These are phyloP conservation scores for human (Homo sapiens) DNA, from an alignment of 2,113 vertebrate genomes.

Conservation along the genomic window DNA sequence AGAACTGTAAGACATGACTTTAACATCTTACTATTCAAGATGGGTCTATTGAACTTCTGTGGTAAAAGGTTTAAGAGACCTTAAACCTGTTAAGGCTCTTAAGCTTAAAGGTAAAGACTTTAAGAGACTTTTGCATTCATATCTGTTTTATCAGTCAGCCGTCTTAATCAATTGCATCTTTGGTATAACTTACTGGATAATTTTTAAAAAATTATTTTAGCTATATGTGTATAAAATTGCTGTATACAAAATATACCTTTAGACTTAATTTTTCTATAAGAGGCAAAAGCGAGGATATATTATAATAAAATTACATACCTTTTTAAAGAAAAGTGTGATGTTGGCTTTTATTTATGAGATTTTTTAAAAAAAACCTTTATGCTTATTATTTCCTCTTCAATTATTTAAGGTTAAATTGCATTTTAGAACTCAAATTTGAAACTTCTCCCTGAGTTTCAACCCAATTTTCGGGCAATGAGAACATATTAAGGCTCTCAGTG, in stretches of 20 bases:
- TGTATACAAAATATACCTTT: background rate
- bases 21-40: background rate
- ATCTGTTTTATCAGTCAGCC: background rate
- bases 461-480: background rate
- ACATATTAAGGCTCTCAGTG: background rate
- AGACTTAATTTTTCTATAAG: background rate
- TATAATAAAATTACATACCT: background rate
- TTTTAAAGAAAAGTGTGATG: background rate
- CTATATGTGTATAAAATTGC: background rate
- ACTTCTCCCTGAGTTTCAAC: background rate
- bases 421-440: background rate
- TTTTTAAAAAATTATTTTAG: background rate
- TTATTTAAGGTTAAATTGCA: background rate
- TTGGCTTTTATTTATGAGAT: background rate
- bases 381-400: background rate
- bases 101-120: background rate
- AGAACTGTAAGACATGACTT: background rate
- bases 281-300: background rate
- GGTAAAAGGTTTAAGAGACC: background rate
- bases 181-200: background rate
- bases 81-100: background rate
- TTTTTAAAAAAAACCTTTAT: background rate
- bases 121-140: background rate
- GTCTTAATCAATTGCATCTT: background rate
- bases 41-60: background rate